Evolutionary conservation across 1,140 invertebrate genomes (phyloP).

Genomic region (Littorina saxatilis): DNA sequence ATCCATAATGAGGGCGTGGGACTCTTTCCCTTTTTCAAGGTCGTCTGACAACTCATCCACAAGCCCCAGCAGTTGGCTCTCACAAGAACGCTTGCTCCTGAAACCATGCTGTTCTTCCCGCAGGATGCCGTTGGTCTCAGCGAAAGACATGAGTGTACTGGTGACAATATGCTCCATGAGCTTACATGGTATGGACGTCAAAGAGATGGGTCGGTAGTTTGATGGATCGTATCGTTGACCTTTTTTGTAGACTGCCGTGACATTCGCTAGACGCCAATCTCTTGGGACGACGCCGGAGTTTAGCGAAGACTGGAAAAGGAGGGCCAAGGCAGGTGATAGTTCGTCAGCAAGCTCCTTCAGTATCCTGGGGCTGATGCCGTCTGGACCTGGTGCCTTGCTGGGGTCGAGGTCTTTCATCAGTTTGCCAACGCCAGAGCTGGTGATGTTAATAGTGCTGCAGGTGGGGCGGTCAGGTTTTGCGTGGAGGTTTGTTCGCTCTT

Average conservation of each 20-base stretch:
- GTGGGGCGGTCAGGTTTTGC: not conserved
- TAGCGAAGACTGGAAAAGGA: slow-evolving; percentile 39
- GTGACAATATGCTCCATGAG: slow-evolving; percentile 52
- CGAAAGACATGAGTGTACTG: slow-evolving; percentile 41
- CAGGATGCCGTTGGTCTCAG: slow-evolving; percentile 42
- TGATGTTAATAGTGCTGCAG: slow-evolving; percentile 3
- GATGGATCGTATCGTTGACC: slow-evolving; percentile 44
- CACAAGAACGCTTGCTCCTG: slow-evolving; percentile 32
- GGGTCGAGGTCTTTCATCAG: slow-evolving; percentile 34
- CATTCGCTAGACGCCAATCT: slow-evolving; percentile 46
- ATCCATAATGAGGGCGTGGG: slow-evolving; percentile 44
- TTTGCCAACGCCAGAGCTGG: slow-evolving; percentile 15
- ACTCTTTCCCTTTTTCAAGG: slow-evolving; percentile 29
- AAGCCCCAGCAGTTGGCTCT: slow-evolving; percentile 45
- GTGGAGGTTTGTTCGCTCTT: not conserved
- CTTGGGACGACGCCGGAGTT: slow-evolving; percentile 40
- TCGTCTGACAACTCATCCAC: slow-evolving; percentile 32
- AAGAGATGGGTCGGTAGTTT: slow-evolving; percentile 53
- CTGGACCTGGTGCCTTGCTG: slow-evolving; percentile 36
- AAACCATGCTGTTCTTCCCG: slow-evolving; percentile 49
- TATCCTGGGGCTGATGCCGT: slow-evolving; percentile 30
- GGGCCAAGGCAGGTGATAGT: no score
- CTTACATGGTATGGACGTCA: slow-evolving; percentile 55
- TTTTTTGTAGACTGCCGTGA: slow-evolving; percentile 47
- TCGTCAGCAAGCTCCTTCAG: slow-evolving; percentile 29